Conservation (phyloP, 2,113 vertebrate species). For the Megaleporinus macrocephalus region DNA sequence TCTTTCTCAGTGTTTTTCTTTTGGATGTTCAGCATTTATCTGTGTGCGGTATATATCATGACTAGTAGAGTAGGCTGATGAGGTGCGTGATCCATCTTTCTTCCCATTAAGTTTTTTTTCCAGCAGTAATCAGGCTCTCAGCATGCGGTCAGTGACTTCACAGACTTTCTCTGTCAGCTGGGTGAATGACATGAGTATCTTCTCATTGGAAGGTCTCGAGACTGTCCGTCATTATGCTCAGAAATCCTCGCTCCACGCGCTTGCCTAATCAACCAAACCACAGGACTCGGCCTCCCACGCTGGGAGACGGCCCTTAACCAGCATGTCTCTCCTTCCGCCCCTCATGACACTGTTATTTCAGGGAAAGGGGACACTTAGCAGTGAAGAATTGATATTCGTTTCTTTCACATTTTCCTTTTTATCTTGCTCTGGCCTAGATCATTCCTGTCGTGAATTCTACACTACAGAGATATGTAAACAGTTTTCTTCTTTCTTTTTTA, state of each 20-base stretch:
- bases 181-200: constrained; percentile 10
- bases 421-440: too few relatives aligned
- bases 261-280: neutral
- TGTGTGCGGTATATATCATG: neutral
- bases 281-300: neutral
- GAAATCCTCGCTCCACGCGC: neutral
- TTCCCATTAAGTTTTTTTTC: neutral
- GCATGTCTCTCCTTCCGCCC: neutral
- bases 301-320: neutral
- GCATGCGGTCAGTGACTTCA: neutral
- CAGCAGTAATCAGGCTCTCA: constrained; percentile 25
- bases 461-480: too few relatives aligned
- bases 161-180: neutral
- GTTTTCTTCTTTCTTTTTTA: too few relatives aligned
- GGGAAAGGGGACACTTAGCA: neutral
- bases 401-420: too few relatives aligned
- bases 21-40: neutral
- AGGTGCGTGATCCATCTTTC: neutral
- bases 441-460: too few relatives aligned
- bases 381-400: too few relatives aligned
- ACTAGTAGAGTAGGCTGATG: neutral
- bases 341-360: neutral
- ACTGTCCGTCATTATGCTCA: neutral
- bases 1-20: too few relatives aligned
- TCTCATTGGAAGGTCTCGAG: constrained; percentile 6